Evolutionary conservation across 2,888 invertebrate species (phyloP).

Genomic region (Pseudeuparius sepicola): DNA sequence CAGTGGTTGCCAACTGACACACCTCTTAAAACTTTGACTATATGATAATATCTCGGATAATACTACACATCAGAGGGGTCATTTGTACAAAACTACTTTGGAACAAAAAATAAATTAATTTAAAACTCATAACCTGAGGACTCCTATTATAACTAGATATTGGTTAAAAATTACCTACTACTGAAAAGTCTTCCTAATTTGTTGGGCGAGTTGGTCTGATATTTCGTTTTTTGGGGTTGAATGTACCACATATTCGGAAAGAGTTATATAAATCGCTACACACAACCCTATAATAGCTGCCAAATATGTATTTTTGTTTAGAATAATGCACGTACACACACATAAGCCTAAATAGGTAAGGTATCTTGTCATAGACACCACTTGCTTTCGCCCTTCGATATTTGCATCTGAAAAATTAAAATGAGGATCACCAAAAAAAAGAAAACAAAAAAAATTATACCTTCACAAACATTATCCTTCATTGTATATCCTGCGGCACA

Average conservation of each 20-base stretch:
- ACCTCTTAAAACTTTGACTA: too few species aligned
- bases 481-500: slow-evolving; percentile 67
- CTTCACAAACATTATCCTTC: slow-evolving; percentile 67
- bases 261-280: slow-evolving; percentile 73
- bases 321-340: slow-evolving; percentile 74
- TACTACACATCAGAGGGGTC: too few species aligned
- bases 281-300: slow-evolving; percentile 70
- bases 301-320: slow-evolving; percentile 66
- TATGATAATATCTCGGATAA: too few species aligned
- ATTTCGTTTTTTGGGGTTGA: slow-evolving; percentile 30
- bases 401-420: slow-evolving; percentile 38
- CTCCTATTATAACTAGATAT: too few species aligned
- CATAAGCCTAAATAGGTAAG: slow-evolving; percentile 77
- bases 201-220: slow-evolving; percentile 27
- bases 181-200: slow-evolving; percentile 27
- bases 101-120: too few species aligned
- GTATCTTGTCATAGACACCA: slow-evolving; percentile 59
- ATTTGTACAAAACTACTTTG: too few species aligned
- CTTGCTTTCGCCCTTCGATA: slow-evolving; percentile 44
- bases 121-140: too few species aligned
- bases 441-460: slow-evolving; percentile 37
- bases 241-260: slow-evolving; percentile 69
- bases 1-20: too few species aligned
- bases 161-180: slow-evolving; percentile 1
- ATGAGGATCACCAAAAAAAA: slow-evolving; percentile 6